A percentile compares a stretch with the other conserved stretches of the same genome.
Conservation (phyloP, 2,888 invertebrate species). For the Iselma pallidipennis region DNA sequence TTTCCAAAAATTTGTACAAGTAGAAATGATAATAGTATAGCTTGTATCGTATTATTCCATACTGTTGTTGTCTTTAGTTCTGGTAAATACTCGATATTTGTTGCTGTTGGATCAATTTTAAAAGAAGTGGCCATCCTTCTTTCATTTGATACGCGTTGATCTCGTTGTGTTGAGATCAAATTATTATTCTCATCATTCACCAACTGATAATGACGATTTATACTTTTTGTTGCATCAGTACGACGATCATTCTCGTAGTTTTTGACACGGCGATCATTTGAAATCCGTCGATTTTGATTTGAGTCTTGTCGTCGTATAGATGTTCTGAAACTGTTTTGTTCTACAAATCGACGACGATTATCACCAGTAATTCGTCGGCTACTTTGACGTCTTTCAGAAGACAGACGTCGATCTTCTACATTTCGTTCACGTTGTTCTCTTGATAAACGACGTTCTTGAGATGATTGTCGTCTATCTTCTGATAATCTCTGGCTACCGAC, state of each 20-base stretch:
- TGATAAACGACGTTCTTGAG: too few relatives aligned
- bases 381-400: not conserved
- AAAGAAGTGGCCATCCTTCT: constrained; percentile 22
- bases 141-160: not conserved
- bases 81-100: constrained; percentile 10
- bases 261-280: not conserved
- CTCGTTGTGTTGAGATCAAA: not conserved
- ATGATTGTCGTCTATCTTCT: not conserved
- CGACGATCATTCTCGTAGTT: not conserved
- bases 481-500: too few relatives aligned
- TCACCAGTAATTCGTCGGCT: too few relatives aligned
- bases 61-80: constrained; percentile 7
- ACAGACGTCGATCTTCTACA: not conserved
- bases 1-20: constrained; percentile 16
- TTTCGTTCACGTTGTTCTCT: too few relatives aligned
- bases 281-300: too few relatives aligned
- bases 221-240: not conserved
- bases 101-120: not conserved
- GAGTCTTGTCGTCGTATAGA: too few relatives aligned
- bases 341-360: too few relatives aligned
- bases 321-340: too few relatives aligned
- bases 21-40: constrained; percentile 13
- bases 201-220: not conserved
- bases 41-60: constrained; percentile 10
- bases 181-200: not conserved